Conservation (phyloP, 2,888 invertebrate genomes). For the Urechis unicinctus region DNA sequence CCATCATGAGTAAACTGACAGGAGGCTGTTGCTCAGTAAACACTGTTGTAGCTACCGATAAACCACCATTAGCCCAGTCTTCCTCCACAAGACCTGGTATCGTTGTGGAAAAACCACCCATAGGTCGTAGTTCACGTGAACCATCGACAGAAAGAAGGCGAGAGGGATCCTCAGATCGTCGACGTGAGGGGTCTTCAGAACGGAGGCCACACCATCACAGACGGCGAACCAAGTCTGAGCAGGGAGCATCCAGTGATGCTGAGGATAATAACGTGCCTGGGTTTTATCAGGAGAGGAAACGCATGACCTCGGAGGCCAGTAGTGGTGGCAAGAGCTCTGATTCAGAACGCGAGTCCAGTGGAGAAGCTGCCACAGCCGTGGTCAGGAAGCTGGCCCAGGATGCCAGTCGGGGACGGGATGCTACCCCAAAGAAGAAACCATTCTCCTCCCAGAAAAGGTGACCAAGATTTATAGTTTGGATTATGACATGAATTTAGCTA, state of each 20-base stretch:
- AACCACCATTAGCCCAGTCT: not conserved
- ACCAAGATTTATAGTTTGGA: not conserved
- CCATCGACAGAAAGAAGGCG: not conserved
- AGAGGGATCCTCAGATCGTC: not conserved
- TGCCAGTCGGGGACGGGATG: not conserved
- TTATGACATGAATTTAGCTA: too few species aligned
- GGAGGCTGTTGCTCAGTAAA: conserved; percentile 3
- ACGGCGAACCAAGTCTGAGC: conserved; percentile 11
- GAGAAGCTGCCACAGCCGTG: not conserved
- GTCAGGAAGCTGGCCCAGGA: not conserved
- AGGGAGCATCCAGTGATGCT: conserved; percentile 5
- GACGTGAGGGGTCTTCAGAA: not conserved
- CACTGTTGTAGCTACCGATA: not conserved
- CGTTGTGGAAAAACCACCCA: conserved; percentile 9
- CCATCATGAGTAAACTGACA: conserved; percentile 1
- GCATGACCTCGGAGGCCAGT: not conserved
- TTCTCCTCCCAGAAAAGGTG: not conserved
- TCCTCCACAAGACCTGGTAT: not conserved
- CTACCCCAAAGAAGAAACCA: not conserved
- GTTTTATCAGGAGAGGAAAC: not conserved
- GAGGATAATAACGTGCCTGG: conserved; percentile 6
- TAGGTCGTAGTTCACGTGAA: not conserved
- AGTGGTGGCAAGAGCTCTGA: not conserved
- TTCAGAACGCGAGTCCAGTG: not conserved
- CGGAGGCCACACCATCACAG: too few species aligned